Conservation (phyloP, 2,113 vertebrate species). For the Corythoichthys intestinalis region DNA sequence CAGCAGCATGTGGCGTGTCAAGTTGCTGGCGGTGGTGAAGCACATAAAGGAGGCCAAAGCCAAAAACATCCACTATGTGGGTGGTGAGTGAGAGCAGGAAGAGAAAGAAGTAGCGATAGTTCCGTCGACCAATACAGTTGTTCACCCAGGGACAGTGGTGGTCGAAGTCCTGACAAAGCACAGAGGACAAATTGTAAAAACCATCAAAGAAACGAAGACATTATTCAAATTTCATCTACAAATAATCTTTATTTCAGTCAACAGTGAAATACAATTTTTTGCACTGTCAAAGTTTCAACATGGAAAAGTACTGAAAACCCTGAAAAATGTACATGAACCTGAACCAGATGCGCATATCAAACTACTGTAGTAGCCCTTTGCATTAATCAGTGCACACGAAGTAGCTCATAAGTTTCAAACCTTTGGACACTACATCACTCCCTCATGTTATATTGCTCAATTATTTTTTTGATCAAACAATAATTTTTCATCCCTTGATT, state of each 20-base stretch:
- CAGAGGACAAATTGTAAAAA: background rate
- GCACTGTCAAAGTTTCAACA: background rate
- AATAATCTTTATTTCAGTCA: background rate
- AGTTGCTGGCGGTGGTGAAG: slow-evolving; percentile 86
- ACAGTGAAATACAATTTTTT: background rate
- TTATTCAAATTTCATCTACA: background rate
- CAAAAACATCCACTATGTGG: slow-evolving; percentile 90
- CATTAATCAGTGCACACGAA: no score
- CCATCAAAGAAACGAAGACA: background rate
- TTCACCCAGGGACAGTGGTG: slow-evolving; percentile 98
- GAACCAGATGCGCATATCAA: no score
- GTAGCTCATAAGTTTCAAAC: no score
- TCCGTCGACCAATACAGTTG: slow-evolving; percentile 95
- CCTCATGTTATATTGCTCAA: no score
- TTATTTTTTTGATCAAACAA: no score
- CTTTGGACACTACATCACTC: no score
- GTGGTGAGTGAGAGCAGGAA: slow-evolving; percentile 90
- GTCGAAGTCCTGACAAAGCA: slow-evolving; percentile 85
- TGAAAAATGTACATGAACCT: no score
- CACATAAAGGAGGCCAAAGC: slow-evolving; percentile 89
- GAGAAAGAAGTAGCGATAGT: slow-evolving; percentile 98
- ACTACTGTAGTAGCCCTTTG: no score
- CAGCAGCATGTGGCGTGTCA: slow-evolving; percentile 80
- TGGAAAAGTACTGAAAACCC: no score
- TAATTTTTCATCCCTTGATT: no score